Conservation (phyloP, 2,888 invertebrate genomes). For the Pristionchus entomophagus region DNA sequence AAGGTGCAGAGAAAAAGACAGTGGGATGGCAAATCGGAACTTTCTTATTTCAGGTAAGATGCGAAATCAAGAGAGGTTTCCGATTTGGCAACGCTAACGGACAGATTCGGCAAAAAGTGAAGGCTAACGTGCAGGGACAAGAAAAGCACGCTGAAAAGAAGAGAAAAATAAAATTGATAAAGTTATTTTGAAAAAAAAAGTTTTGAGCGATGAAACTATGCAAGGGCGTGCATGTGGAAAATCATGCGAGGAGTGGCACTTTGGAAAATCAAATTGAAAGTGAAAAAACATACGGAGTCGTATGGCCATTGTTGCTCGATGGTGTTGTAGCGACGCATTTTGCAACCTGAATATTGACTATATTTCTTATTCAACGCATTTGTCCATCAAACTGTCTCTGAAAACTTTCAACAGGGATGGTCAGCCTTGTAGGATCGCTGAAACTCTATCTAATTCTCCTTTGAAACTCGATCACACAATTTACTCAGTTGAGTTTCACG, state of each 20-base stretch:
- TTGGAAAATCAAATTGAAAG: not conserved
- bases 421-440: too few species aligned
- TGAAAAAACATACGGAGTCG: conserved; percentile 11
- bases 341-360: not conserved
- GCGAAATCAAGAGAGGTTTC: too few species aligned
- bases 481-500: too few species aligned
- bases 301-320: conserved; percentile 34
- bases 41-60: too few species aligned
- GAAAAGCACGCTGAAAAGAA: not conserved
- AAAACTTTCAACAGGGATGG: too few species aligned
- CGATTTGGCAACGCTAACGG: not conserved
- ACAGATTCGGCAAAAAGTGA: not conserved
- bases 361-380: not conserved
- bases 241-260: not conserved
- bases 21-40: not conserved
- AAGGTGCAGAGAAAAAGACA: not conserved
- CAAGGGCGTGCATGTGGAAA: not conserved
- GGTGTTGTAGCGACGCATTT: conserved; percentile 20
- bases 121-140: not conserved
- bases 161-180: too few species aligned
- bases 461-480: too few species aligned
- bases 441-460: too few species aligned
- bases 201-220: not conserved
- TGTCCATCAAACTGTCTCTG: too few species aligned
- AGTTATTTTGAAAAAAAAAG: not conserved